Base-by-base conservation (phyloP, 1,140 invertebrate species). In the Orius laevigatus region DNA sequence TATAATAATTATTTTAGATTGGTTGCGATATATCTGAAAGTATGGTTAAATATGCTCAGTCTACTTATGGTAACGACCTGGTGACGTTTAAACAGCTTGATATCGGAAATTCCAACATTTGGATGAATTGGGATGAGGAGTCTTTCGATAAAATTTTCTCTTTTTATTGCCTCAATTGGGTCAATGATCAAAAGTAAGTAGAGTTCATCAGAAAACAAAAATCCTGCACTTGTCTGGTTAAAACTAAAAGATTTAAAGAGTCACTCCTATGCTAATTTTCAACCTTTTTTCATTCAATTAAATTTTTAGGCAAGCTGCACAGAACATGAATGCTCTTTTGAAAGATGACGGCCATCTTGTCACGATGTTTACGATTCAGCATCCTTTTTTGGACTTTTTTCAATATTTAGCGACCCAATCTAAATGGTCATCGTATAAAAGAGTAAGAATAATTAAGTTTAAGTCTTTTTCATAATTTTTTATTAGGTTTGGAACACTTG, bases 91-190 rank as follows among this genome's bases (percentile, higher is more conserved):
- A 66, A 1, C 63, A 75, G 16, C 58, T 84, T 48, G 78, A 88
- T 56, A 79, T 87, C 40, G 70, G 71, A 33, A 52, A 61, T 1
- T 58, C 60, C 3, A 59, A 72, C 0, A 56, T 75, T 35, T 69
- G 71, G 0, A 59, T 60, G 1, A 59, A 71, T 12, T 53, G 71
- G 50, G 55, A 62, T 9, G 69, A 62, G n/a, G 60, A 62, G 25
- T 16, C 15, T 38, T 85, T 80, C 54, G 69, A 80, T 51, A 81
- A 84, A 56, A 72, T 75, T 1, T 75, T 84, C 43, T 87, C 84
- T 0, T 85, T 87, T 56, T 84, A 85, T 58, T 81, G 83, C 53
- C 64, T 88, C 1, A 84, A 88, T 55, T 89, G 84, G 84, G 75
- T 85, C 25, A 73, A 75, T 50, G 71, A 84, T 57, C 74, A 81